Conservation (phyloP, 2,888 invertebrate species). For the Aporophyla nigra region DNA sequence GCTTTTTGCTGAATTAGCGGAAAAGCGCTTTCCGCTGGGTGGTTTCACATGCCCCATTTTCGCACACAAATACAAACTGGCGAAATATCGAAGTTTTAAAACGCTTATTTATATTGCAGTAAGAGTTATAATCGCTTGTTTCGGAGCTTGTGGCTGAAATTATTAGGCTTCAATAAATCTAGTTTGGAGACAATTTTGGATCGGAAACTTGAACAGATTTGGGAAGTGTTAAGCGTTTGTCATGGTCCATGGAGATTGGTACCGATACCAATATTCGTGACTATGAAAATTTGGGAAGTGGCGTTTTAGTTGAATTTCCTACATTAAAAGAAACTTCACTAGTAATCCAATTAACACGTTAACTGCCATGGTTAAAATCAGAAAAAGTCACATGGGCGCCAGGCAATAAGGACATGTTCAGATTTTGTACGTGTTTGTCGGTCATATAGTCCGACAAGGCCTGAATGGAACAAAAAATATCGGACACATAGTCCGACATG, state of each 20-base stretch:
- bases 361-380: too few species aligned
- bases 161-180: constrained; percentile 52
- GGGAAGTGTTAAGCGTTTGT: constrained; percentile 33
- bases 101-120: constrained; percentile 36
- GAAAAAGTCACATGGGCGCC: too few species aligned
- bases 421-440: too few species aligned
- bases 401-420: too few species aligned
- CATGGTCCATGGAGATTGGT: neutral
- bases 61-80: constrained; percentile 49
- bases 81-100: constrained; percentile 14
- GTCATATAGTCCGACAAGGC: too few species aligned
- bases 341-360: too few species aligned
- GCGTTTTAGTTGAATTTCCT: neutral
- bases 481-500: too few species aligned
- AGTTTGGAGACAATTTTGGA: constrained; percentile 42
- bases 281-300: neutral
- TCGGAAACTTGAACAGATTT: constrained; percentile 50
- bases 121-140: constrained; percentile 31
- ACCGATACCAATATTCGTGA: constrained; percentile 16
- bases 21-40: constrained; percentile 61
- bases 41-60: constrained; percentile 59
- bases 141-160: constrained; percentile 6
- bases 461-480: too few species aligned
- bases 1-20: constrained; percentile 72
- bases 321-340: neutral